Conservation (phyloP, 1,140 invertebrate species). For the Euglossa dilemma region DNA sequence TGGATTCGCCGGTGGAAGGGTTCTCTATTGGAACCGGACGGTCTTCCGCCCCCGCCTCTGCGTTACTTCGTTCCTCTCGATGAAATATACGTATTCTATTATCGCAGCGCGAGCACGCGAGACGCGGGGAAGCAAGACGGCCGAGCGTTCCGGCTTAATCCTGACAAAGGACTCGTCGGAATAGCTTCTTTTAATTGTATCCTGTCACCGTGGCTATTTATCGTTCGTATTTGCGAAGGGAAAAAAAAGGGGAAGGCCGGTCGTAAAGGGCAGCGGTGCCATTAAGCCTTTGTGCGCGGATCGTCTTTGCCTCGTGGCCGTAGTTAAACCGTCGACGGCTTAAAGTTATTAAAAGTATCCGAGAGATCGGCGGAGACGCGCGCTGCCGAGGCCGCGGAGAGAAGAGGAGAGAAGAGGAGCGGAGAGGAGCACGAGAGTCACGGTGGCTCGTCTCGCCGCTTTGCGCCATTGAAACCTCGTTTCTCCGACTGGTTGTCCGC, state of each 20-base stretch:
- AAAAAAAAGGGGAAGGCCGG: not conserved
- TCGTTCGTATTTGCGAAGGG: constrained; percentile 34
- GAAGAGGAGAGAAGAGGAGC: too few species aligned
- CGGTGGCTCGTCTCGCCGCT: not conserved
- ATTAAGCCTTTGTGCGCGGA: constrained; percentile 16
- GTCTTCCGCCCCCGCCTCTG: too few species aligned
- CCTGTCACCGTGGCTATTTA: constrained; percentile 40
- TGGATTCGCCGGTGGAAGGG: constrained; percentile 19
- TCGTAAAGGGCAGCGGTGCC: constrained; percentile 9
- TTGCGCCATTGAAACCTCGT: not conserved
- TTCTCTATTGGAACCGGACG: constrained; percentile 16
- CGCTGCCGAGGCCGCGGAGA: not conserved
- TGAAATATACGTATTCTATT: constrained; percentile 32
- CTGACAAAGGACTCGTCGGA: constrained; percentile 38
- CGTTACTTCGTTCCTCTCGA: not conserved
- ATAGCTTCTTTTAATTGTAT: constrained; percentile 49
- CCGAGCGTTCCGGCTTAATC: constrained; percentile 12
- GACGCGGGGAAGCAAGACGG: not conserved
- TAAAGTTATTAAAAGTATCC: not conserved
- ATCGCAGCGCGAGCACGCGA: constrained; percentile 12
- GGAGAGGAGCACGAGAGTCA: too few species aligned
- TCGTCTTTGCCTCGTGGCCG: not conserved
- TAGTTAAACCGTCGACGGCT: not conserved
- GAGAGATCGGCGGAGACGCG: not conserved
- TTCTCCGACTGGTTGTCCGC: not conserved